Conservation (phyloP, 2,888 invertebrate genomes). For the Athalia circularis region DNA sequence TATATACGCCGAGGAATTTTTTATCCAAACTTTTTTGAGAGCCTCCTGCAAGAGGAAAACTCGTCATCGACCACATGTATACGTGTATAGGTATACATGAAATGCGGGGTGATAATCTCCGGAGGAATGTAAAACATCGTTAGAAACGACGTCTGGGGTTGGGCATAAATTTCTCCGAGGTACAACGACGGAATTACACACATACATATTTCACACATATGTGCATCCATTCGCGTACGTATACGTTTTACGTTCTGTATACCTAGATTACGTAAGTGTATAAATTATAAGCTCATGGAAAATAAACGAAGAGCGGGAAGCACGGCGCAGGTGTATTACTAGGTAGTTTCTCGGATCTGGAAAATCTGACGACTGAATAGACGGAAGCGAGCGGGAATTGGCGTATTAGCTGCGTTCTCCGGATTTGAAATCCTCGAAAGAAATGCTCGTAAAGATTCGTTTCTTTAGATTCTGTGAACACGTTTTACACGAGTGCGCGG, state of each 20-base stretch:
- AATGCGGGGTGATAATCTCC: slow-evolving; percentile 27
- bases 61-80: no score
- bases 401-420: not conserved
- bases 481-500: not conserved
- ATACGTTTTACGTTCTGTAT: not conserved
- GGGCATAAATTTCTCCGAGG: slow-evolving; percentile 33
- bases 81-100: not conserved
- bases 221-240: not conserved
- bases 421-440: slow-evolving; percentile 3
- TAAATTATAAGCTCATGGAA: not conserved
- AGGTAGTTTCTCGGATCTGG: not conserved
- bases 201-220: not conserved
- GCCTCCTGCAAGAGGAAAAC: no score
- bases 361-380: not conserved
- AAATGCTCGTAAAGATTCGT: not conserved
- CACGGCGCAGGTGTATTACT: slow-evolving; percentile 23
- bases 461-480: slow-evolving; percentile 4
- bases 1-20: no score
- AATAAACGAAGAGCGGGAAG: not conserved
- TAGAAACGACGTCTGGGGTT: slow-evolving; percentile 12
- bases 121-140: slow-evolving; percentile 40
- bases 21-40: no score
- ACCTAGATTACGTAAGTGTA: not conserved
- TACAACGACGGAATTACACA: not conserved
- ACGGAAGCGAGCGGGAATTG: slow-evolving; percentile 9